Base-by-base conservation (phyloP, 2,888 invertebrate genomes). In the Imbricaverruca yamaguchii region DNA sequence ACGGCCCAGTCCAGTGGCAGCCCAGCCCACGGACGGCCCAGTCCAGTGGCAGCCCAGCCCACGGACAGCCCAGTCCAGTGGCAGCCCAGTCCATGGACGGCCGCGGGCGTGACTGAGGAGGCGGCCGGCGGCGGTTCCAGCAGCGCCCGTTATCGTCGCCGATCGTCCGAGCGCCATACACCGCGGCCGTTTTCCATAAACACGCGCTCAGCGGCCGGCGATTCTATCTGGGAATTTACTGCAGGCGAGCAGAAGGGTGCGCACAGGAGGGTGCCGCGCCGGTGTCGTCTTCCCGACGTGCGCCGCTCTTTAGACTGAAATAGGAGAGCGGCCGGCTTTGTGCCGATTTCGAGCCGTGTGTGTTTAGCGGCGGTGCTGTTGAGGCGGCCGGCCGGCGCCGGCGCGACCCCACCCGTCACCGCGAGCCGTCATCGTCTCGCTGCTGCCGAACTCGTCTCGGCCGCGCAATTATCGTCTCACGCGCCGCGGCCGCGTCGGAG, bases 181-280 rank as follows among this genome's bases (percentile, higher is more conserved):
- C 63, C 15, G 63, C 21, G 18, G 65, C 23, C 65, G 65, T 23
- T 63, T 12, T 65, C 65, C 65, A 65, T 65, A 65, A 65, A 65
- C 23, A 9, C 65, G 23, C 65, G 10, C n/a, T 13, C 65, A 18
- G 23, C 65, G 8, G 23, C 10, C 65, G 10, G 2, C 65, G 65
- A 65, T 65, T 65, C 65, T 65, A 65, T 65, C 65, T 9, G 65
- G 18, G 65, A 65, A 65, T 65, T 65, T 65, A 65, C 65, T n/a
- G 65, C 23, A 10, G 18, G 10, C 65, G 18, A 18, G 61, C 18
- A 61, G 61, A 61, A 18, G 61, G 61, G 57, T 15, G 18, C 18
- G 61, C 61, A 7, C 61, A 15, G 61, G 61, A 61, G 65, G 65
- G 65, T 3, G 65, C 65, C 23, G 23, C 23, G 18, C 6, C 65